These are phyloP conservation scores for Macquaria ambigua DNA, from an alignment of 2,113 vertebrate genomes.

Conservation along the genomic window DNA sequence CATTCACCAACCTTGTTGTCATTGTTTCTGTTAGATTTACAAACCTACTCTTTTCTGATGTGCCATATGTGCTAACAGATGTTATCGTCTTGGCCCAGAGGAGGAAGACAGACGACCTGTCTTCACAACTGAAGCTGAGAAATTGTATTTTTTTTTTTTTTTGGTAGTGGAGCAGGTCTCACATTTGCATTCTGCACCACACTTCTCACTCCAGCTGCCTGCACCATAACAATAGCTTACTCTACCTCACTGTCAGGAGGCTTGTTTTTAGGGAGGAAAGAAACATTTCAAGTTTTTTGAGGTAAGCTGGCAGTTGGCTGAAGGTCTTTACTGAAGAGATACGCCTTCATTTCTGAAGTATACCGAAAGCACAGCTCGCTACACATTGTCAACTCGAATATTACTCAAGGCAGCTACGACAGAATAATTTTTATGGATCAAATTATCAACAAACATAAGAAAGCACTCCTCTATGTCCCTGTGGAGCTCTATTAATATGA, in stretches of 20 bases:
- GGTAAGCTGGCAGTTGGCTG: conserved; percentile 24
- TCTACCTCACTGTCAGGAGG: conserved; percentile 59
- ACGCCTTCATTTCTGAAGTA: conserved; percentile 26
- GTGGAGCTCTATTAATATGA: conserved; percentile 56
- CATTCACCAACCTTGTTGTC: conserved; percentile 68
- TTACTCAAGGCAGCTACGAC: conserved; percentile 12
- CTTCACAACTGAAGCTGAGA: conserved; percentile 81
- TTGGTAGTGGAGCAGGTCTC: conserved; percentile 6
- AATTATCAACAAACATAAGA: conserved; percentile 69
- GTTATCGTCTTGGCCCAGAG: conserved; percentile 77
- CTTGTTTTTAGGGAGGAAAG: conserved; percentile 52
- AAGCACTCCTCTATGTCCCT: conserved; percentile 43
- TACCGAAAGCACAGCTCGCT: not conserved
- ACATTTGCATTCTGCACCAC: conserved; percentile 75
- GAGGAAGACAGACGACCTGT: conserved; percentile 85
- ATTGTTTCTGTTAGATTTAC: conserved; percentile 80
- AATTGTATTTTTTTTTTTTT: conserved; percentile 63
- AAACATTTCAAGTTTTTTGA: conserved; percentile 38
- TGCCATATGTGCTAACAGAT: conserved; percentile 84
- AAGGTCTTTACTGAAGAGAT: conserved; percentile 39
- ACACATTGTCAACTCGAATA: conserved; percentile 36
- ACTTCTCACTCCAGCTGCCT: conserved; percentile 66
- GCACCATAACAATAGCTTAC: conserved; percentile 60
- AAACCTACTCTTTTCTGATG: conserved; percentile 72
- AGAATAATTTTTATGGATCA: conserved; percentile 58